Evolutionary conservation across 2,113 vertebrate species (phyloP), one percentile per base, ranked within the genome.

Genomic region (Carassius carassius): DNA sequence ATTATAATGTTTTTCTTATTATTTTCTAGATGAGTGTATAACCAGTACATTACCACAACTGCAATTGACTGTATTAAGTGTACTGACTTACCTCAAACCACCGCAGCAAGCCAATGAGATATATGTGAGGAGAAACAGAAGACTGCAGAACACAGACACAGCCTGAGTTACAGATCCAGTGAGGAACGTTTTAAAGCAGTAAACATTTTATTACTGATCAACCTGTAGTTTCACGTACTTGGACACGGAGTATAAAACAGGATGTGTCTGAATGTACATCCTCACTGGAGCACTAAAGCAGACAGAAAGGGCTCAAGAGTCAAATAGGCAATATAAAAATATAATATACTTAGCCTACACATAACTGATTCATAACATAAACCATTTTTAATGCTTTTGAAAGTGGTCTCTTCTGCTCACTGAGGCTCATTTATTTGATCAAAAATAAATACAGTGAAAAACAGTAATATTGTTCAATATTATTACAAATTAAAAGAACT

Each of bases 121-220:
- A 90, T 98, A 99, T 29, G 98, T 98, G 56, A 88, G 87, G 4
- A 98, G 95, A 94, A 99, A 99, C 63, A 97, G 94, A 0, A 94
- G 92, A 0, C 98, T 99, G 93, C 41, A 25, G 83, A 79, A 80
- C 83, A 82, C 47, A 54, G 63, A 32, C 41, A 56, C 7, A 12
- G 25, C 54, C 7, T n/a, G 32, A 49, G 32, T 14, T 78, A 58
- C 19, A 58, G 56, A 29, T 29, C 29, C 29, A 29, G 29, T 2
- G 29, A 29, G 1, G 29, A 29, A 29, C 29, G 1, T 29, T 29
- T 2, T 29, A 29, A 29, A 29, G 29, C 29, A 29, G 29, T 37
- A 37, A 37, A 37, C 35, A 4, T 37, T 37, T 37, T 37, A 37
- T 4, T 37, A 37, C 35, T 37, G 35, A 37, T 37, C 4, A 37